A percentile compares a stretch with the other conserved stretches of the same genome.
Conservation (phyloP, 2,113 vertebrate genomes). For the Thalassarche chlororhynchos region DNA sequence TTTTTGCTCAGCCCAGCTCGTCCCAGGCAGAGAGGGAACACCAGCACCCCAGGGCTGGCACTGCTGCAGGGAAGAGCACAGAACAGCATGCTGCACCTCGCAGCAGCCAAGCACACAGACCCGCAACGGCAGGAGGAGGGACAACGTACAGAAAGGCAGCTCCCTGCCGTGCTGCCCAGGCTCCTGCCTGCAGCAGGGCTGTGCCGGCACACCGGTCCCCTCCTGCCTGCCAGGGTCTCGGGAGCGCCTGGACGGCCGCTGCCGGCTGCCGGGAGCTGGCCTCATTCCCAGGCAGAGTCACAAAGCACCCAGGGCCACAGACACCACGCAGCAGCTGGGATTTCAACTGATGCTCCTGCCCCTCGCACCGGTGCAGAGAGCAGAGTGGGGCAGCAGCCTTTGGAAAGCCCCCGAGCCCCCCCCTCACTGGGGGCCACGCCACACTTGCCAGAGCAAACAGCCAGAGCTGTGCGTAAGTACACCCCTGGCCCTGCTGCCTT, state of each 20-base stretch:
- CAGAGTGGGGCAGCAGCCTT: neutral
- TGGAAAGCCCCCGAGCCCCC: neutral
- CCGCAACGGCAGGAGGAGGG: neutral
- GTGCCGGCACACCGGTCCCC: neutral
- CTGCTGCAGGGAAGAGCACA: neutral
- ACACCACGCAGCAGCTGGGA: neutral
- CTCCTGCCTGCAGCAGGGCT: neutral
- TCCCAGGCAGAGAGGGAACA: neutral
- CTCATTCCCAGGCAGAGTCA: neutral
- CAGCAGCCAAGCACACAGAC: neutral
- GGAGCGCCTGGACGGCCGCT: neutral
- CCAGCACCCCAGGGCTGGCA: neutral
- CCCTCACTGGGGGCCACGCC: neutral
- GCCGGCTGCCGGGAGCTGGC: neutral
- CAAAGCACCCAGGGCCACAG: neutral
- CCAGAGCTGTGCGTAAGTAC: neutral
- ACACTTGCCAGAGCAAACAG: neutral
- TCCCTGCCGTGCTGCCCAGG: neutral
- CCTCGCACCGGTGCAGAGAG: neutral
- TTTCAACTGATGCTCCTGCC: neutral
- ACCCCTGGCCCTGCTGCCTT: neutral
- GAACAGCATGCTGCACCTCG: neutral
- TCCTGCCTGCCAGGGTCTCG: neutral
- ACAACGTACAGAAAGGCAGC: neutral
- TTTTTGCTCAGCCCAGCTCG: neutral